Evolutionary conservation across 1,140 invertebrate genomes (phyloP).

Genomic region (Drosophila bocqueti): DNA sequence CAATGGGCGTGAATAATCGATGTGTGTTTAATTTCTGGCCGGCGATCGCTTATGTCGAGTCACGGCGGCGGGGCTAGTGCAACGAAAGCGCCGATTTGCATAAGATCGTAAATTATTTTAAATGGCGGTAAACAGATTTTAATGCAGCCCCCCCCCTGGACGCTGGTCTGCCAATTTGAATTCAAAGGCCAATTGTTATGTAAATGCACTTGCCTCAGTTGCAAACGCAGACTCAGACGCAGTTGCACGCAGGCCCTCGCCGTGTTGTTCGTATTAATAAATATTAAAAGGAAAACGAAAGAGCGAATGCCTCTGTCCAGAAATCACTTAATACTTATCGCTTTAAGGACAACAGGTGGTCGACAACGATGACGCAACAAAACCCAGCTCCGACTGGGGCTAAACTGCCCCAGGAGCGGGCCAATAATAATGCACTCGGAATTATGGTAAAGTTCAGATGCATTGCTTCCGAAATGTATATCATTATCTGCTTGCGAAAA

Average conservation of each 20-base stretch:
- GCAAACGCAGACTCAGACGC: slow-evolving; percentile 27
- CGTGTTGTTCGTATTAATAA: slow-evolving; percentile 55
- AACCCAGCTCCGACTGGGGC: slow-evolving; percentile 1
- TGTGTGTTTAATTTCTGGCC: slow-evolving; percentile 46
- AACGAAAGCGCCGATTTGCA: slow-evolving; percentile 54
- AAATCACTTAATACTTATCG: slow-evolving; percentile 74
- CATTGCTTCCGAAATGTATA: slow-evolving; percentile 82
- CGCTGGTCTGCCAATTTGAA: slow-evolving; percentile 55
- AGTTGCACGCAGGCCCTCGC: slow-evolving; percentile 47
- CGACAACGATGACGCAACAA: slow-evolving; percentile 44
- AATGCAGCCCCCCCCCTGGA: slow-evolving; percentile 32
- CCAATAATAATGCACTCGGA: slow-evolving; percentile 75
- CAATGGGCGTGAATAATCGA: slow-evolving; percentile 67
- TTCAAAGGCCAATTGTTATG: slow-evolving; percentile 79
- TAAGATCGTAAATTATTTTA: slow-evolving; percentile 71
- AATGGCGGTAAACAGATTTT: slow-evolving; percentile 65
- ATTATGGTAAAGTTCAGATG: slow-evolving; percentile 78
- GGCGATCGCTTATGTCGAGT: slow-evolving; percentile 49
- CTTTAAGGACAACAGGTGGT: slow-evolving; percentile 82
- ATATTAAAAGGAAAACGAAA: slow-evolving; percentile 39
- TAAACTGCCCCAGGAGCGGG: slow-evolving; percentile 32
- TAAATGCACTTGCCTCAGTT: slow-evolving; percentile 65
- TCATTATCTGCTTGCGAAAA: slow-evolving; percentile 74
- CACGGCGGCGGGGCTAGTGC: slow-evolving; percentile 30
- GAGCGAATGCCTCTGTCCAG: slow-evolving; percentile 28